Percentiles rank a stretch among this genome's conserved stretches.
Conservation (phyloP, 2,113 vertebrate species). For the Pterophyllum scalare region DNA sequence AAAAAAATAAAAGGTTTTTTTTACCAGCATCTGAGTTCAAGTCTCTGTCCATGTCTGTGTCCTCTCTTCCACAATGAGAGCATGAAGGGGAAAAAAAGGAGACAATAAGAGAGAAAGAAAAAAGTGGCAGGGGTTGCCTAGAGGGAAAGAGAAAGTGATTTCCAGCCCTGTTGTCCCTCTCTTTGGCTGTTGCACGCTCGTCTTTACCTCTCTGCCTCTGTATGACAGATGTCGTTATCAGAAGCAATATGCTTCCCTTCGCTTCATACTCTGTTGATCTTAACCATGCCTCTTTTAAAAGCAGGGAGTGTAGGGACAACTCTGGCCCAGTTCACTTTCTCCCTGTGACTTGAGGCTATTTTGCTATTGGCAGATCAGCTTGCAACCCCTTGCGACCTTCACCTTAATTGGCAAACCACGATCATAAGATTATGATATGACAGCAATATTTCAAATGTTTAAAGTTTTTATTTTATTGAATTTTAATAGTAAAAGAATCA, state of each 20-base stretch:
- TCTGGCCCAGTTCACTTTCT: constrained; percentile 34
- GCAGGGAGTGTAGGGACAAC: not conserved
- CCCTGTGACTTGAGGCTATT: constrained; percentile 26
- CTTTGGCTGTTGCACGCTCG: constrained; percentile 3
- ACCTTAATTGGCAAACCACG: constrained; percentile 57
- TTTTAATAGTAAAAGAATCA: too few relatives aligned
- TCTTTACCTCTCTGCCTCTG: constrained; percentile 20
- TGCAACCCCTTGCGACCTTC: constrained; percentile 61
- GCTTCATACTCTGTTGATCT: constrained; percentile 7
- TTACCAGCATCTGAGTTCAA: constrained; percentile 76
- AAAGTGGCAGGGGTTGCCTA: constrained; percentile 16
- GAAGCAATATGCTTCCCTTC: constrained; percentile 17
- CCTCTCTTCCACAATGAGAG: constrained; percentile 68
- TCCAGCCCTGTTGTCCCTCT: constrained; percentile 9
- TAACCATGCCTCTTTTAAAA: constrained; percentile 35
- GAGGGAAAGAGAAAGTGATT: constrained; percentile 31
- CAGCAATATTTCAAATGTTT: not conserved
- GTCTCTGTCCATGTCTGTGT: constrained; percentile 67
- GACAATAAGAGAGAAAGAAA: constrained; percentile 42
- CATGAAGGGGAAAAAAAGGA: constrained; percentile 50
- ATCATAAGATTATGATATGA: not conserved
- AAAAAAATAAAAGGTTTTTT: constrained; percentile 30
- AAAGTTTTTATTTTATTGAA: not conserved
- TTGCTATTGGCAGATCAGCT: constrained; percentile 44
- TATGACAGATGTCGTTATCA: constrained; percentile 10